A percentile compares a stretch with the other conserved stretches of the same genome.
Conservation (phyloP, 1,140 invertebrate genomes). For the Magallana angulata region DNA sequence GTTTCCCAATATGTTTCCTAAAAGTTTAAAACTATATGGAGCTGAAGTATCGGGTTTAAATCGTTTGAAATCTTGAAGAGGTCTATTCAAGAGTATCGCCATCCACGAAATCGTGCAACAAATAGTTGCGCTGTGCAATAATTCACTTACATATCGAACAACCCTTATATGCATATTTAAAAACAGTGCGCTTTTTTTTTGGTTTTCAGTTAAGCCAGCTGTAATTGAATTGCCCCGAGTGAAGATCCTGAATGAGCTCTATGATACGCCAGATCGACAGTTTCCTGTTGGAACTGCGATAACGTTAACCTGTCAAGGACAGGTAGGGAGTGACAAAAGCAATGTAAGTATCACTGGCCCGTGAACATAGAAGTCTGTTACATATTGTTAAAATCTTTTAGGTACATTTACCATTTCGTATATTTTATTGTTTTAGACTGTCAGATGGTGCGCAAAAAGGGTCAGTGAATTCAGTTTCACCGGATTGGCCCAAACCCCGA, state of each 20-base stretch:
- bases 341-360: neutral
- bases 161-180: no score
- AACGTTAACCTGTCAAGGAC: neutral
- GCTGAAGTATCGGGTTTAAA: no score
- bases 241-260: neutral
- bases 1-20: no score
- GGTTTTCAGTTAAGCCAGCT: neutral
- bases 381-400: no score
- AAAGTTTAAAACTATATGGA: no score
- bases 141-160: no score
- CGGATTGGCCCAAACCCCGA: neutral
- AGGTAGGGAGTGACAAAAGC: neutral
- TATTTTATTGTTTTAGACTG: no score
- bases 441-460: no score
- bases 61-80: no score
- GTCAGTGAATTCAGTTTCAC: no score
- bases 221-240: neutral
- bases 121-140: neutral
- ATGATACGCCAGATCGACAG: neutral
- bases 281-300: slow-evolving; percentile 1
- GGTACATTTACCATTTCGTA: no score
- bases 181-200: neutral
- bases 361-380: no score
- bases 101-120: neutral
- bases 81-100: neutral